phyloP scores from a whole-genome alignment of 2,797 vertebrate genomes.

The Chelonia mydas region DNA sequence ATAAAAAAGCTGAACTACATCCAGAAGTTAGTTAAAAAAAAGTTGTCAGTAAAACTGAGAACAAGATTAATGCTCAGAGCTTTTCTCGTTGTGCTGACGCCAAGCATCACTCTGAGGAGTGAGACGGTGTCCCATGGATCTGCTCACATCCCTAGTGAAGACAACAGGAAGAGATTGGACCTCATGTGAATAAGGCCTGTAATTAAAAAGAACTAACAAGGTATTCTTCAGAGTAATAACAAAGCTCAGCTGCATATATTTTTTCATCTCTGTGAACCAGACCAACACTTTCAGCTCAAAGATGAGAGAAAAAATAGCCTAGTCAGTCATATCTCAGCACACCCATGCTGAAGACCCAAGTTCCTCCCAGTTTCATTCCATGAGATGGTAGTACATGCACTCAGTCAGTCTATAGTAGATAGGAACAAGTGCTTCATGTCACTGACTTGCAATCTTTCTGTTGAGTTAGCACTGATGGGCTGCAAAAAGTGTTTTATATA shows the following conservation, averaged over 20 bases:
- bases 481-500: background rate
- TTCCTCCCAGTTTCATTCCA: background rate
- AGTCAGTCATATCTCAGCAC: background rate
- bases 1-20: background rate
- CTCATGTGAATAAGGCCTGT: background rate
- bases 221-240: background rate
- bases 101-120: background rate
- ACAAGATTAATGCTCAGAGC: background rate
- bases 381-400: rapidly evolving
- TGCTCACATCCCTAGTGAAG: background rate
- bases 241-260: background rate
- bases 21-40: background rate
- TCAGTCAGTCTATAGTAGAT: background rate
- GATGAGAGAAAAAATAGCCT: background rate
- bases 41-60: background rate
- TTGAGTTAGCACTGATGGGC: background rate
- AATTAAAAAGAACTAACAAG: background rate
- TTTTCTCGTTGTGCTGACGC: background rate
- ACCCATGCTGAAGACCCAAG: background rate
- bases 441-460: background rate
- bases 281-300: background rate
- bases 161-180: background rate
- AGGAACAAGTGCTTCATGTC: background rate
- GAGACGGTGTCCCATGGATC: background rate
- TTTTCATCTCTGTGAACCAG: background rate